Base-by-base conservation (phyloP, 2,797 vertebrate genomes). In the Argyrosomus regius region DNA sequence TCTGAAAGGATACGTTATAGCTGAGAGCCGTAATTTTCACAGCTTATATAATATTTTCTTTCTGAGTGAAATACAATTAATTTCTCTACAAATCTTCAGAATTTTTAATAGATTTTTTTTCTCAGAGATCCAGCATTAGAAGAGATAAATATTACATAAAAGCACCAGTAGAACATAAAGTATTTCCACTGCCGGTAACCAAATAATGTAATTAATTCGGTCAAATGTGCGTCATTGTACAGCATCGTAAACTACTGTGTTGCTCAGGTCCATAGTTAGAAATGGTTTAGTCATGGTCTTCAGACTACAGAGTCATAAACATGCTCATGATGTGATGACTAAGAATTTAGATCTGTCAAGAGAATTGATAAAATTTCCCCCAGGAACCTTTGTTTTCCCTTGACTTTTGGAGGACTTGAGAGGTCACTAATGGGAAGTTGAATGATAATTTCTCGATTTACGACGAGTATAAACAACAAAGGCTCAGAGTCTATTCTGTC, bases 221-320 rank as follows among this genome's bases (percentile, higher is more conserved):
- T 54, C 17, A 59, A 45, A 65, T 63, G n/a, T 17, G 11, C 74
- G 48, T 72, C 41, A 63, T 13, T 58, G 26, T n/a, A 46, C 5
- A 41, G 22, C 60, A 67, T 39, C 20, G 72, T 20, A 49, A 72
- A 56, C 52, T 53, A 62, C 31, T 50, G 57, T 60, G 6, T 35
- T 50, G 17, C 60, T 65, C 75, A 45, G 57, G 76, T 67, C 53
- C 63, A 72, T 35, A 39, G 28, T 46, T 50, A 46, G 75, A 72
- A 83, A 79, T 22, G 41, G 43, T 77, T 73, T 22, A 75, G 61
- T 70, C 28, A 73, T 91, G 80, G 61, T 68, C 35, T 39, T 39
- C 35, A 75, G 72, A 84, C 68, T 75, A 86, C 22, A 75, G 85
- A 77, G 67, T 39, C 35, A 39, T 39, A 39, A 39, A 39, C 3